Base-by-base conservation (phyloP, 2,888 invertebrate species). In the Myathropa florea region DNA sequence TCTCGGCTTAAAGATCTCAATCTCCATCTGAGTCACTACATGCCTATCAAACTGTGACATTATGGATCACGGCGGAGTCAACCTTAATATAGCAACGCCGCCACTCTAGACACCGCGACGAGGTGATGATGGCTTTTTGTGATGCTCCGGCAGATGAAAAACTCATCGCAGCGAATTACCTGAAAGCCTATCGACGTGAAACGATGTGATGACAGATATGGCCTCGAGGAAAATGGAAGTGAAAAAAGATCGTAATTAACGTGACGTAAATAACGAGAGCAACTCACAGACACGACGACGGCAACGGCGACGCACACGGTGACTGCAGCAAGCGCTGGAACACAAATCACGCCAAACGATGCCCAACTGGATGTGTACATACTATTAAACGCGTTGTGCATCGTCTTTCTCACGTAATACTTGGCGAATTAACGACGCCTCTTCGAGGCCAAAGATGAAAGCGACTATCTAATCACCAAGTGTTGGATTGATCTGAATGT, bases 371-470 rank as follows among this genome's bases (percentile, higher is more conserved):
- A 57, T 46, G 30, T 28, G 71, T 23, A 28, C 46, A 46, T 4
- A 18, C 46, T 18, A 18, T 18, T 18, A 46, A 46, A 46, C 18
- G 46, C 18, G 46, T 7, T 18, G 46, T n/a, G n/a, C n/a, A n/a
- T 46, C 46, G 39, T 64, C 57, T 59, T 63, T 63, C 59, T 55
- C 28, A 53, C 53, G 61, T 64, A 7, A 14, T 12, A 39, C 57
- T 63, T 78, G 55, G 71, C 70, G 24, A 71, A 64, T 64, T 70
- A 46, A 46, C 46, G 70, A 70, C 77, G 36, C 63, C 77, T 68
- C 26, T 55, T 10, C 26, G 23, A 55, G 36, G 30, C 61, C 30
- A 53, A 21, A 46, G 61, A 61, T 61, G 63, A 57, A 63, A 63
- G 39, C 55, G 60, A 36, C 21, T n/a, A 33, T 28, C 76, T 60